Conservation (phyloP, 2,113 vertebrate genomes). For the Lethenteron reissneri region DNA sequence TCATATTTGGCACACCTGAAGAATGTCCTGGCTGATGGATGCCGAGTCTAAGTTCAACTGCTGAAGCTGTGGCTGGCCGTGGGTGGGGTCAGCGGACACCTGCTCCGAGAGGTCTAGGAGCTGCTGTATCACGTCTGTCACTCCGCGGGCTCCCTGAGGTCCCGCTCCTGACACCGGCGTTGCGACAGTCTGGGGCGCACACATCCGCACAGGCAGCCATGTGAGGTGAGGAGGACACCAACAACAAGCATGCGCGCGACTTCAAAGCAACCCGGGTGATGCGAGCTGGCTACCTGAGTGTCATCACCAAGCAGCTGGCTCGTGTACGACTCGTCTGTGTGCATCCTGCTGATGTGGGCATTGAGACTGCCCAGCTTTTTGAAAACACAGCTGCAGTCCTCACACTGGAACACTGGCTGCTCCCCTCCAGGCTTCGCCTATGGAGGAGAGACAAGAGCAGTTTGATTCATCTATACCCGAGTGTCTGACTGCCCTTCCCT, state of each 20-base stretch:
- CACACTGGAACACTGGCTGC: conserved; percentile 53
- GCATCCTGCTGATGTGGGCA: conserved; percentile 98
- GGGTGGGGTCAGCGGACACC: conserved; percentile 44
- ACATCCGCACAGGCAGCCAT: background rate
- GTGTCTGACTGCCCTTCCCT: no score
- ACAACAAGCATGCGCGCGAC: no score
- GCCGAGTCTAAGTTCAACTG: conserved; percentile 48
- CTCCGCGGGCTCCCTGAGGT: conserved; percentile 44
- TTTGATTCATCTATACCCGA: no score
- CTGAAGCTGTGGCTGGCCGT: conserved; percentile 34
- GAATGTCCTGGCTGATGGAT: conserved; percentile 70
- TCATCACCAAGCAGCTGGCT: conserved; percentile 2
- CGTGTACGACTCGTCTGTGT: conserved; percentile 29
- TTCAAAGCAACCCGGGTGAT: no score
- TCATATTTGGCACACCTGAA: conserved; percentile 43
- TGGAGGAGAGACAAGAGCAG: conserved; percentile 10
- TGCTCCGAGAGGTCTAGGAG: conserved; percentile 81
- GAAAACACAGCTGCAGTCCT: conserved; percentile 89
- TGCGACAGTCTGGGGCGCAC: conserved; percentile 20
- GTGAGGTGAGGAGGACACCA: conserved; percentile 11
- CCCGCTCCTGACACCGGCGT: conserved; percentile 20
- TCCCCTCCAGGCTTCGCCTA: conserved; percentile 48
- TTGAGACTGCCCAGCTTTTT: conserved; percentile 89
- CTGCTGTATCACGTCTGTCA: conserved; percentile 90
- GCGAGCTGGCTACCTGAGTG: background rate